Percentiles rank a stretch among this genome's conserved stretches.
Evolutionary conservation across 2,113 vertebrate species (phyloP).

Genomic region (Ptilonorhynchus violaceus): DNA sequence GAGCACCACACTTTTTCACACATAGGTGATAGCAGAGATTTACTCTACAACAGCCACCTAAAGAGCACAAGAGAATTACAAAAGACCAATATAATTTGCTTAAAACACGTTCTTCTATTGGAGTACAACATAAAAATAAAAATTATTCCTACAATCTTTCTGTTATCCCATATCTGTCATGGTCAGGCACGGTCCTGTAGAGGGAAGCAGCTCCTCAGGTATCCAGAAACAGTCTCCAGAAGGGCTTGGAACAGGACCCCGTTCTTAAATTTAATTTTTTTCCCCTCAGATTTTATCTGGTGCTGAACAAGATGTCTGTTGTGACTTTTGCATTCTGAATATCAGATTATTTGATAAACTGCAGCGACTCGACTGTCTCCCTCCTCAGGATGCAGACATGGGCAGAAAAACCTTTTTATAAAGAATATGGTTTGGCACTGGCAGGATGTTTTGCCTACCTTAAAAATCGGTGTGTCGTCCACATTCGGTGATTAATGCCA

Average conservation of each 20-base stretch:
- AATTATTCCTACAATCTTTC: neutral
- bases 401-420: neutral
- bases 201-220: constrained; percentile 53
- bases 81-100: neutral
- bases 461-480: neutral
- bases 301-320: neutral
- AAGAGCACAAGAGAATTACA: neutral
- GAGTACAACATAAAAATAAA: neutral
- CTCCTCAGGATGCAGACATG: neutral
- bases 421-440: neutral
- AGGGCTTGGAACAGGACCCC: neutral
- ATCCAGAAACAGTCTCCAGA: neutral
- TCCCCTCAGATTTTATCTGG: neutral
- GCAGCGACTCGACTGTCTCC: neutral
- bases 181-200: constrained; percentile 20
- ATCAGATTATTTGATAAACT: neutral
- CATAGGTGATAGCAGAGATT: neutral
- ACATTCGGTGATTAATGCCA: neutral
- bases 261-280: neutral
- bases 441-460: neutral
- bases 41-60: neutral
- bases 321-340: neutral
- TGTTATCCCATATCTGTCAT: neutral
- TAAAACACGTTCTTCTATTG: neutral
- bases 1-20: neutral